Conservation (phyloP, 2,888 invertebrate species). For the Iselma pallidipennis region DNA sequence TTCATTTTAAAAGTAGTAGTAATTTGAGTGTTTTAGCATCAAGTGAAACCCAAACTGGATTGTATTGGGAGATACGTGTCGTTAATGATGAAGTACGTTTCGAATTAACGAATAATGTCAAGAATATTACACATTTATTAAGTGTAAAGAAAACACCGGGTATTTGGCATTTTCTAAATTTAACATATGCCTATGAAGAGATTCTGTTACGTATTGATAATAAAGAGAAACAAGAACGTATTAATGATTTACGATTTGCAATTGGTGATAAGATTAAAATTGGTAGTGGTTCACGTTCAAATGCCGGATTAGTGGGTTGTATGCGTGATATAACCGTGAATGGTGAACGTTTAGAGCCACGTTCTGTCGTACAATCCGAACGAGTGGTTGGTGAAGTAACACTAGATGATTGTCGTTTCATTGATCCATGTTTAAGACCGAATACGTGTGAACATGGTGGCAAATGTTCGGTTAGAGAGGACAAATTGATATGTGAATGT, state of each 20-base stretch:
- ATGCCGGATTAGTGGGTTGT: slow-evolving; percentile 85
- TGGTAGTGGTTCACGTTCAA: slow-evolving; percentile 77
- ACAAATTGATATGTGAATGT: slow-evolving; percentile 87
- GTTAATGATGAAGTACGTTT: slow-evolving; percentile 86
- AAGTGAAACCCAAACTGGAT: slow-evolving; percentile 75
- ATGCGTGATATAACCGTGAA: slow-evolving; percentile 89
- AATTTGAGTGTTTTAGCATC: slow-evolving; percentile 82
- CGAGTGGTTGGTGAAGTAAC: slow-evolving; percentile 87
- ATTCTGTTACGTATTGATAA: slow-evolving; percentile 77
- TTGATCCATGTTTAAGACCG: slow-evolving; percentile 86
- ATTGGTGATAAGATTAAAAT: slow-evolving; percentile 60
- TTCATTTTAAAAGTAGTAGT: slow-evolving; percentile 85
- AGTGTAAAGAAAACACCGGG: slow-evolving; percentile 81
- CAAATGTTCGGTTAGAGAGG: slow-evolving; percentile 86
- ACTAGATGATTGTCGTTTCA: slow-evolving; percentile 85
- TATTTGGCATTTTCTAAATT: slow-evolving; percentile 82
- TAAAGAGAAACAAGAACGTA: slow-evolving; percentile 66
- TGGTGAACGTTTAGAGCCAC: slow-evolving; percentile 76
- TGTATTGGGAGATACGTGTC: slow-evolving; percentile 88
- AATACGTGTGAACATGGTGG: slow-evolving; percentile 94
- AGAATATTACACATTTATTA: slow-evolving; percentile 76
- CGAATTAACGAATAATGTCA: slow-evolving; percentile 74
- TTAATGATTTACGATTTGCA: slow-evolving; percentile 52
- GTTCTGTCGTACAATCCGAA: slow-evolving; percentile 76
- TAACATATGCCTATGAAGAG: slow-evolving; percentile 75